Evolutionary conservation across 2,888 invertebrate genomes (phyloP).

Genomic region (Palloptera scutellata): DNA sequence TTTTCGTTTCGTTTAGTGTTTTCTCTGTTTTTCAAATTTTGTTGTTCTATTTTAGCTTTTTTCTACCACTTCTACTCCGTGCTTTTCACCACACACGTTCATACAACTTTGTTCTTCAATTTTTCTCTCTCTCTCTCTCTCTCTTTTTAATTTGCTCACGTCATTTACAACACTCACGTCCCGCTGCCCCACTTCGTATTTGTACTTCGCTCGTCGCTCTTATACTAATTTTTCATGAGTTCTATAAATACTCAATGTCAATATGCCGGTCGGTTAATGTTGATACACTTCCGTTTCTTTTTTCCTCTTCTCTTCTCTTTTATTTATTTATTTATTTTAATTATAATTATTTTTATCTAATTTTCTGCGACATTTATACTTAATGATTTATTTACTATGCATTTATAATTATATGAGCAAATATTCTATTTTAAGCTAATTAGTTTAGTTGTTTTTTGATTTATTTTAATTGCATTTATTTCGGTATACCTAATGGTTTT

Average conservation of each 20-base stretch:
- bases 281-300: constrained; percentile 14
- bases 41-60: too few species aligned
- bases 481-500: neutral
- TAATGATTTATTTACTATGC: neutral
- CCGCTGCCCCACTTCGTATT: neutral
- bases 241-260: constrained; percentile 22
- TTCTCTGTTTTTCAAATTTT: too few species aligned
- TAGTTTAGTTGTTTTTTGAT: neutral
- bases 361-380: neutral
- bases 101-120: too few species aligned
- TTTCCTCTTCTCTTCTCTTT: constrained; percentile 7
- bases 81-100: too few species aligned
- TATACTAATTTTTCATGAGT: neutral
- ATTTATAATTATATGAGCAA: neutral
- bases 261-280: constrained; percentile 21
- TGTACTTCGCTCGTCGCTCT: neutral
- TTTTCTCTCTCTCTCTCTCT: too few species aligned
- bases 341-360: neutral
- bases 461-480: neutral
- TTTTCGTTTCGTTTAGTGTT: too few species aligned
- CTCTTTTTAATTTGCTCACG: too few species aligned
- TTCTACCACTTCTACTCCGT: too few species aligned
- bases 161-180: too few species aligned
- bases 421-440: neutral
- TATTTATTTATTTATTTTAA: neutral